Conservation (phyloP, 2,888 invertebrate genomes). For the Helicoverpa assulta region DNA sequence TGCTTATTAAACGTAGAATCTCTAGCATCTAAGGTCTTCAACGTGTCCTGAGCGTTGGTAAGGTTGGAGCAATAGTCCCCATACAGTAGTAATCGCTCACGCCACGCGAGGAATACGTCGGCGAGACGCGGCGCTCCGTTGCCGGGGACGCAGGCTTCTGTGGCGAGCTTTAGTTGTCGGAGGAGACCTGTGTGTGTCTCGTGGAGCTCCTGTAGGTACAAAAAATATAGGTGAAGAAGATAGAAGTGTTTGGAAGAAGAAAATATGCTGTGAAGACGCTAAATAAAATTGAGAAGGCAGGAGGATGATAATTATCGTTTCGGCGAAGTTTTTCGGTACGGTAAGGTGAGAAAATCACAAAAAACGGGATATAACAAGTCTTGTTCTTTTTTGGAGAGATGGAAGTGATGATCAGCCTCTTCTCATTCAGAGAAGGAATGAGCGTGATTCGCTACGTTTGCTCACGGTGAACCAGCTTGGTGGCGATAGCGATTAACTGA, state of each 20-base stretch:
- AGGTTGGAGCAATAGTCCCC: slow-evolving; percentile 99
- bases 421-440: too few relatives aligned
- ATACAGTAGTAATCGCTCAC: slow-evolving; percentile 97
- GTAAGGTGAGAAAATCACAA: too few relatives aligned
- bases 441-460: too few relatives aligned
- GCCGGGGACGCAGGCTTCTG: slow-evolving; percentile 90
- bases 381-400: neutral
- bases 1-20: slow-evolving; percentile 92
- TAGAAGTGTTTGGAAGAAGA: too few relatives aligned
- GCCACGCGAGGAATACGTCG: slow-evolving; percentile 97
- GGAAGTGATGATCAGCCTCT: neutral
- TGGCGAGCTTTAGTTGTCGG: slow-evolving; percentile 94
- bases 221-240: too few relatives aligned
- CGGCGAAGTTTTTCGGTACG: too few relatives aligned
- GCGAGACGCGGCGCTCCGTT: slow-evolving; percentile 90
- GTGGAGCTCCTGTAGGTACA: slow-evolving; percentile 92
- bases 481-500: too few relatives aligned
- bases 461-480: too few relatives aligned
- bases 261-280: too few relatives aligned
- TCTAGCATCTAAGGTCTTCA: slow-evolving; percentile 94
- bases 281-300: too few relatives aligned
- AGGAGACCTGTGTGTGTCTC: slow-evolving; percentile 96
- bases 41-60: slow-evolving; percentile 95
- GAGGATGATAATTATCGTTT: too few relatives aligned
- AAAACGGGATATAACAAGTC: too few relatives aligned